Percentiles rank a stretch among this genome's conserved stretches.
These are phyloP conservation scores for Malurus splendens DNA, from an alignment of 2,797 vertebrate genomes.

Conservation along the genomic window DNA sequence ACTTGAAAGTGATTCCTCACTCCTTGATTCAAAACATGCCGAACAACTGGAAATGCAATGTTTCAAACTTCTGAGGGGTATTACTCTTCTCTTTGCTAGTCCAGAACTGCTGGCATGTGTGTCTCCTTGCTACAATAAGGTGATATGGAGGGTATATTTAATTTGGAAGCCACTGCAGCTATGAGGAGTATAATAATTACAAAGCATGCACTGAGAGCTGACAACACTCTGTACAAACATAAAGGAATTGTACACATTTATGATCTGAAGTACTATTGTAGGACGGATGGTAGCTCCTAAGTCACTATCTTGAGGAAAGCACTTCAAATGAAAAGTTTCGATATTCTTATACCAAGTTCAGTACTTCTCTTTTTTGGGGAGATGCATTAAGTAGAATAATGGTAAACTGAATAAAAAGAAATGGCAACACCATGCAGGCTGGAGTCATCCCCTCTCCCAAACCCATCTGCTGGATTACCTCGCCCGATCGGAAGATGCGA, in stretches of 20 bases:
- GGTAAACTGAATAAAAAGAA: neutral
- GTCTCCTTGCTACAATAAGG: neutral
- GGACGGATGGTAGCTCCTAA: neutral
- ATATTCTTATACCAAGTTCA: neutral
- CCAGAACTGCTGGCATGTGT: neutral
- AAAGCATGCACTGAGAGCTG: neutral
- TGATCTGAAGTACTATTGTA: neutral
- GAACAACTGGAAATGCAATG: neutral
- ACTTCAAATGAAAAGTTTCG: neutral
- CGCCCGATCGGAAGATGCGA: neutral
- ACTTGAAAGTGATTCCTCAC: neutral
- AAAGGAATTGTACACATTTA: neutral
- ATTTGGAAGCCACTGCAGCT: neutral
- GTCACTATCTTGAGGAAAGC: neutral
- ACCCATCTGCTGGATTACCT: neutral
- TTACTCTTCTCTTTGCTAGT: neutral
- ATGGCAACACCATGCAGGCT: neutral
- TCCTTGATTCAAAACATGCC: neutral
- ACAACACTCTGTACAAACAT: neutral
- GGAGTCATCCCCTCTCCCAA: neutral
- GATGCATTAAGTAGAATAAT: neutral
- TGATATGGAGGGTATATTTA: neutral
- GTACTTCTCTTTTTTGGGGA: neutral
- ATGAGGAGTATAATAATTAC: neutral
- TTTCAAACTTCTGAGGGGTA: neutral